phyloP scores from a whole-genome alignment of 1,140 invertebrate species.

The Drosophila asahinai region DNA sequence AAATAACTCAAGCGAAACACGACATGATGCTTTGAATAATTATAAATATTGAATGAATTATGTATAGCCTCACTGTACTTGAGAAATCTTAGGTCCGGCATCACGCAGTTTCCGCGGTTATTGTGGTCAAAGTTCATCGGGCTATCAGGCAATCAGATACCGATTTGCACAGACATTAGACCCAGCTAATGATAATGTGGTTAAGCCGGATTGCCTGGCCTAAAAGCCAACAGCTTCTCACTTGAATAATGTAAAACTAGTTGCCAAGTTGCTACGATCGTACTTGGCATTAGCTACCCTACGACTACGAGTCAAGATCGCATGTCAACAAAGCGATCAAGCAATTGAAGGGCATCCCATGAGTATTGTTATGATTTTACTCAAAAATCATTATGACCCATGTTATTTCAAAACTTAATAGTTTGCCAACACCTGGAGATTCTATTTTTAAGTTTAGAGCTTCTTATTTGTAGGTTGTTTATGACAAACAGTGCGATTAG shows the following conservation, averaged over 20 bases:
- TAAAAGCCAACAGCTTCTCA: slow-evolving; percentile 23
- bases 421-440: neutral
- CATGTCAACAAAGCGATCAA: slow-evolving; percentile 20
- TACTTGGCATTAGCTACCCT: slow-evolving; percentile 15
- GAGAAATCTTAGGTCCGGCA: neutral
- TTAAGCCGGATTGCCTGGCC: neutral
- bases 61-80: neutral
- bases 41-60: neutral
- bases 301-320: slow-evolving; percentile 27
- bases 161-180: slow-evolving; percentile 45
- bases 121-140: slow-evolving; percentile 59
- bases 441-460: too few relatives aligned
- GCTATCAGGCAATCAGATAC: slow-evolving; percentile 49
- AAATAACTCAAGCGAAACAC: neutral
- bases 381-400: neutral
- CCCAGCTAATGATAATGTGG: slow-evolving; percentile 21
- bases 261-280: slow-evolving; percentile 16
- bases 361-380: neutral
- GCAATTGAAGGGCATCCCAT: slow-evolving; percentile 5
- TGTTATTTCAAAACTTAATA: slow-evolving; percentile 8
- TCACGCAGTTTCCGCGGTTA: slow-evolving; percentile 10
- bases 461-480: too few relatives aligned
- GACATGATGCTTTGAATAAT: neutral
- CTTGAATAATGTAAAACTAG: slow-evolving; percentile 31
- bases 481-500: slow-evolving; percentile 44